Evolutionary conservation across 2,888 invertebrate species (phyloP).

Genomic region (Trypoxylon attenuatum): DNA sequence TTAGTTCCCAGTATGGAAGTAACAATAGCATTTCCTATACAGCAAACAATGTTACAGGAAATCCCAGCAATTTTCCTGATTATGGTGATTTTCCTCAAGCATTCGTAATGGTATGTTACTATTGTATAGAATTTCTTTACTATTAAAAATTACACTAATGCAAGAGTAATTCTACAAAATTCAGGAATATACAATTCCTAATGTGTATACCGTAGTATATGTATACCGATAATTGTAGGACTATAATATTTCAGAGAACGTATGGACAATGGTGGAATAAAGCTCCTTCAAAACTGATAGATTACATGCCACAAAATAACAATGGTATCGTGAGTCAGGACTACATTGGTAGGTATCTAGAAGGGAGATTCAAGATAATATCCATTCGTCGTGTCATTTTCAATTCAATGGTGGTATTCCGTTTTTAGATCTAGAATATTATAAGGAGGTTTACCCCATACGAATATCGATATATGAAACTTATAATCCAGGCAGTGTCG

Average conservation of each 20-base stretch:
- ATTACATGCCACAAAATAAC: slow-evolving; percentile 85
- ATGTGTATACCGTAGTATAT: not conserved
- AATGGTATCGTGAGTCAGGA: slow-evolving; percentile 83
- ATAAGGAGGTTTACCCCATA: slow-evolving; percentile 81
- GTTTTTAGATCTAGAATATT: slow-evolving; percentile 80
- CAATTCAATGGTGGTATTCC: not conserved
- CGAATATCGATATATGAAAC: slow-evolving; percentile 88
- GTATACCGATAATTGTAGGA: not conserved
- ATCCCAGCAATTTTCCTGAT: slow-evolving; percentile 88
- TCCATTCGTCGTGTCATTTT: not conserved
- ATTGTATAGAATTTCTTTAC: not conserved
- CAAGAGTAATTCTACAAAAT: not conserved
- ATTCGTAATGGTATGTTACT: slow-evolving; percentile 91
- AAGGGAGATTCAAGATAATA: not conserved
- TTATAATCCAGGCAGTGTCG: slow-evolving; percentile 89
- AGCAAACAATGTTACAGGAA: slow-evolving; percentile 89
- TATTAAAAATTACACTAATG: not conserved
- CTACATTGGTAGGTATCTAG: slow-evolving; percentile 83
- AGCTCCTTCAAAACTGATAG: slow-evolving; percentile 82
- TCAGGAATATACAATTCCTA: not conserved
- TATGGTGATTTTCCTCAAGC: slow-evolving; percentile 95
- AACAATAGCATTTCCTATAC: slow-evolving; percentile 92
- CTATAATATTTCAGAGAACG: slow-evolving; percentile 79
- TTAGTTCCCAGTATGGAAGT: slow-evolving; percentile 93
- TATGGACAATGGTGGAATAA: slow-evolving; percentile 91